Conservation (phyloP, 2,888 invertebrate species). For the Aleiodes alternator region DNA sequence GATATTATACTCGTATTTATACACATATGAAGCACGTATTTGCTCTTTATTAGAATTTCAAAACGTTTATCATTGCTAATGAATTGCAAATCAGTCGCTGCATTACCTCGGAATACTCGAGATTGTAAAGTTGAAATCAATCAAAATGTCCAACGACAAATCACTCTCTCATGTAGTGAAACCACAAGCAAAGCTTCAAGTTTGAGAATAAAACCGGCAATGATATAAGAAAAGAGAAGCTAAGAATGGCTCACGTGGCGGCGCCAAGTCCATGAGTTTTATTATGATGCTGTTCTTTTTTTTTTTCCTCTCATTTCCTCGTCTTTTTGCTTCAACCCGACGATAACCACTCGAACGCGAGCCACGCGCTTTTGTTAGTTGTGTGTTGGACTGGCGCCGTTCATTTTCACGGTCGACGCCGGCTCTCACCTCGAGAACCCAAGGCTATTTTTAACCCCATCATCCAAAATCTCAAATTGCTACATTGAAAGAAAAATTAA, state of each 20-base stretch:
- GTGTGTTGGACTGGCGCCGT: conserved; percentile 63
- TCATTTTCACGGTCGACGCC: conserved; percentile 65
- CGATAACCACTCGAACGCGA: conserved; percentile 46
- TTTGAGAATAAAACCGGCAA: neutral
- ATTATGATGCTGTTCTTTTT: no score
- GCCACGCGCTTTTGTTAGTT: conserved; percentile 46
- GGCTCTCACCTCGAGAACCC: conserved; percentile 13
- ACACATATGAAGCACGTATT: no score
- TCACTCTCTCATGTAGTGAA: neutral
- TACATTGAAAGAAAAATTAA: neutral
- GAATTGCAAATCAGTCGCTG: conserved; percentile 42
- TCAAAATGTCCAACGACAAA: neutral
- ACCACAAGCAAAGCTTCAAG: neutral
- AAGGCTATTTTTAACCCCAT: conserved; percentile 41
- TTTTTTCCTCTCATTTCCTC: conserved; percentile 23
- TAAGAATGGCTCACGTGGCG: conserved; percentile 42
- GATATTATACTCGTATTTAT: no score
- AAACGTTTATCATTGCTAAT: no score
- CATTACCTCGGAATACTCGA: conserved; percentile 28
- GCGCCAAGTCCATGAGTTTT: conserved; percentile 36
- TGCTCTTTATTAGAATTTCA: no score
- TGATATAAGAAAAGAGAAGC: conserved; percentile 17
- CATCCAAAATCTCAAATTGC: conserved; percentile 14
- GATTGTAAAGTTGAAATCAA: conserved; percentile 12
- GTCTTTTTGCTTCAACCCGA: conserved; percentile 40